phyloP scores from a whole-genome alignment of 2,888 invertebrate species.

The Oscheius sp. region DNA sequence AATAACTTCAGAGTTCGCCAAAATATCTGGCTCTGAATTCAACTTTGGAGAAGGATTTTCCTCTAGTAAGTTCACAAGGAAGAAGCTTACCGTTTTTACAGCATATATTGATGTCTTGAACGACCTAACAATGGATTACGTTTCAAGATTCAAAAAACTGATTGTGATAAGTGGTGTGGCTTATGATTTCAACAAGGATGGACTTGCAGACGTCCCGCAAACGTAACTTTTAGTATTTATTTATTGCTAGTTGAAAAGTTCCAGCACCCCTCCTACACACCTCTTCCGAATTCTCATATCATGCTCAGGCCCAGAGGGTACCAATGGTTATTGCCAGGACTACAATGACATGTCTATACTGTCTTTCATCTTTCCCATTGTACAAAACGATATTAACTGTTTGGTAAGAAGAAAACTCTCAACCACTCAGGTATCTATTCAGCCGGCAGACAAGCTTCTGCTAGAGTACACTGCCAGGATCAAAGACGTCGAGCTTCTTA shows the following conservation, averaged over 20 bases:
- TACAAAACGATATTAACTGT: conserved; percentile 33
- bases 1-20: conserved; percentile 25
- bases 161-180: conserved; percentile 45
- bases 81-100: neutral
- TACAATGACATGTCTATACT: conserved; percentile 19
- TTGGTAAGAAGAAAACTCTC: conserved; percentile 14
- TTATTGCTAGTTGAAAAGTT: neutral
- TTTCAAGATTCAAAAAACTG: conserved; percentile 43
- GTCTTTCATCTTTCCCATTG: conserved; percentile 35
- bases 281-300: conserved; percentile 32
- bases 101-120: conserved; percentile 27
- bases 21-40: conserved; percentile 16
- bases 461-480: conserved; percentile 36
- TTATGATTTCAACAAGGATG: conserved; percentile 45
- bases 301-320: conserved; percentile 5
- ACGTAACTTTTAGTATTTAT: neutral
- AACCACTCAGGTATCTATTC: neutral
- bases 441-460: conserved; percentile 28
- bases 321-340: conserved; percentile 27
- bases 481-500: conserved; percentile 30
- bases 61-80: conserved; percentile 3
- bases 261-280: conserved; percentile 32
- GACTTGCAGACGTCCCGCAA: conserved; percentile 21
- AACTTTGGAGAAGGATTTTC: conserved; percentile 20
- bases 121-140: conserved; percentile 39